Evolutionary conservation across 2,113 vertebrate species (phyloP), one percentile per base, ranked within the genome.

Genomic region (Acrocephalus arundinaceus): DNA sequence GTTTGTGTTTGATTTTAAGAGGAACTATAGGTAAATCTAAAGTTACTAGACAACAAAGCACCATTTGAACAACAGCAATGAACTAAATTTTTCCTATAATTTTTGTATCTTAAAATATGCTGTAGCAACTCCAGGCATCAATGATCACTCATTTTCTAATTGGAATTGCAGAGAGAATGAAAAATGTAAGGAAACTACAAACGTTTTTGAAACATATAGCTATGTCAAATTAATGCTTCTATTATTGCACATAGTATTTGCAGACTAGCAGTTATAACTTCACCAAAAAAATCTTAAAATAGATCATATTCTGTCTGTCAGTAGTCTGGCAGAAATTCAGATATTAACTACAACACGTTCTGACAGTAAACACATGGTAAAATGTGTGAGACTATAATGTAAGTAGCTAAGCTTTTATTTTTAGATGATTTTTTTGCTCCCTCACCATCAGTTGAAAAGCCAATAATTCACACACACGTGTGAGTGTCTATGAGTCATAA

Each of bases 351-450:
- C 74, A 94, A 90, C 90, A 67, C 7, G 1, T 88, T 90, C 93
- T 96, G 95, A 94, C 93, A 93, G 85, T 95, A 95, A 97, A 95
- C 94, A 95, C 91, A 66, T 86, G 91, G 86, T 94, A 89, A 94
- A 96, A 93, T 81, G 83, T 25, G 52, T 68, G 83, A 96, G 80
- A 95, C 91, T 90, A 78, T 87, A 93, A 87, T 81, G 73, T 81
- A 81, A 89, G 91, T 90, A 93, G 94, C 75, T 92, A 83, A 86
- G 80, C 68, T 96, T 92, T 88, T 89, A 82, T 95, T 95, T 80
- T 73, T 49, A 45, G 84, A 63, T 82, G 10, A 78, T 87, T 96
- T 97, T 39, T 95, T 92, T 92, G 79, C 79, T 95, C 68, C 79
- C 35, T 90, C 68, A 28, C 68, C 80, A 65, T 81, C 76, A 90